Conservation (phyloP, 2,797 vertebrate genomes). For the Notoglanidium macrostoma region DNA sequence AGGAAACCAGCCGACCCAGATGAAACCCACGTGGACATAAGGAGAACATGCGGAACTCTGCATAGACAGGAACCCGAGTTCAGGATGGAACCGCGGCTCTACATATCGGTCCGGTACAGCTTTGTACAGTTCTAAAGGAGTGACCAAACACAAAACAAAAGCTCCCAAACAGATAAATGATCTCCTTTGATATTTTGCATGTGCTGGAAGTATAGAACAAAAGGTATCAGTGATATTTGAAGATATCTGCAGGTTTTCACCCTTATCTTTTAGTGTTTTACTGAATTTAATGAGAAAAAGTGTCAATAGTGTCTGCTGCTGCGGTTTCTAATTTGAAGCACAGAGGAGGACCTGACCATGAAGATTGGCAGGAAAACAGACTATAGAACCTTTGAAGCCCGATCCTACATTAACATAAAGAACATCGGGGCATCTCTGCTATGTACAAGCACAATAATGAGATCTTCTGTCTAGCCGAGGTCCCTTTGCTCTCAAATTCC, state of each 20-base stretch:
- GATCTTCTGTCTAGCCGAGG: constrained; percentile 9
- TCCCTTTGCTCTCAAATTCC: constrained; percentile 17
- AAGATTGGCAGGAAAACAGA: background rate
- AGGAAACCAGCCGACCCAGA: background rate
- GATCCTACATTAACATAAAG: background rate
- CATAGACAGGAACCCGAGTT: background rate
- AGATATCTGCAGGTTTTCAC: background rate
- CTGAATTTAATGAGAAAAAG: no score
- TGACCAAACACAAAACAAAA: background rate
- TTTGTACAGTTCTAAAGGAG: background rate
- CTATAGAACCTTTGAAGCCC: background rate
- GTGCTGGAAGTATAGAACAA: background rate
- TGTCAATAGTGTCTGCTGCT: background rate
- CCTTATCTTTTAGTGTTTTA: background rate
- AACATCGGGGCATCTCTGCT: background rate
- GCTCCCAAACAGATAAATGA: background rate
- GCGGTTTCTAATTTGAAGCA: background rate
- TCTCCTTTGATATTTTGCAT: background rate
- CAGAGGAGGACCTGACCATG: background rate
- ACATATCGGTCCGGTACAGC: no score
- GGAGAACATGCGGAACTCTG: background rate
- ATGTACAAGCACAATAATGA: constrained; percentile 23
- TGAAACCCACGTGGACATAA: background rate
- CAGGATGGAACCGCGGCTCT: background rate
- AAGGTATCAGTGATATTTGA: background rate